These are phyloP conservation scores for Acipenser transmontanus DNA, from an alignment of 2,797 vertebrate species.

Conservation along the genomic window DNA sequence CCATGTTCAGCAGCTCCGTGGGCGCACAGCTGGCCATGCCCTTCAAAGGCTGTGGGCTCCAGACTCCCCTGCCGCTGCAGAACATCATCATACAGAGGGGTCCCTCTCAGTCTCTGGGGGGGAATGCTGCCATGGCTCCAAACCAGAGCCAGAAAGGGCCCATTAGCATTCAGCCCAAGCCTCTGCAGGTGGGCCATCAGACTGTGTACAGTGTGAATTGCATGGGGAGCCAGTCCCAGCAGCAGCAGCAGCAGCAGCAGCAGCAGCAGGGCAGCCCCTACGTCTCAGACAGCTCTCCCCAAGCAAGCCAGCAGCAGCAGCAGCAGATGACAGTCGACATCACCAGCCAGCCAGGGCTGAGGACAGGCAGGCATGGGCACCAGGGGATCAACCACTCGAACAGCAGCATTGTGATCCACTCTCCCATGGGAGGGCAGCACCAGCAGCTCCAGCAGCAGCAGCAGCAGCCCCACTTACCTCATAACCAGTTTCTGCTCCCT, in stretches of 20 bases:
- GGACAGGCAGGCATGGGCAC: slow-evolving; percentile 54
- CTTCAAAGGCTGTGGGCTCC: slow-evolving; percentile 82
- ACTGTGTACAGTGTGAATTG: slow-evolving; percentile 79
- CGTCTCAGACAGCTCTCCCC: slow-evolving; percentile 72
- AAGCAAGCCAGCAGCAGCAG: slow-evolving; percentile 38
- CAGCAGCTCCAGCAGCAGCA: slow-evolving; percentile 52
- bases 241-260: slow-evolving; percentile 52
- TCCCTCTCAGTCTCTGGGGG: slow-evolving; percentile 76
- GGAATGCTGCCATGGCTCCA: background rate
- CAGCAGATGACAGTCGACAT: slow-evolving; percentile 70
- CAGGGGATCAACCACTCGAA: slow-evolving; percentile 55
- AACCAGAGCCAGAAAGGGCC: slow-evolving; percentile 59
- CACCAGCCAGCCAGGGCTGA: slow-evolving; percentile 59
- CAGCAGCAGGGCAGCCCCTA: slow-evolving; percentile 71
- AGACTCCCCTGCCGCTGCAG: slow-evolving; percentile 81
- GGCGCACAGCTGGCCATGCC: slow-evolving; percentile 82
- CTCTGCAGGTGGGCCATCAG: slow-evolving; percentile 79
- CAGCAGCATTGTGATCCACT: slow-evolving; percentile 80
- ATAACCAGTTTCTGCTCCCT: slow-evolving; percentile 85
- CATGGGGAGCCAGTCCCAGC: slow-evolving; percentile 70
- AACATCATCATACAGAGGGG: slow-evolving; percentile 97
- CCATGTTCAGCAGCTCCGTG: slow-evolving; percentile 73
- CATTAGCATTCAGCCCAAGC: slow-evolving; percentile 90
- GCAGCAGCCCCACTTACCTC: slow-evolving; percentile 60
- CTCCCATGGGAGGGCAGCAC: slow-evolving; percentile 76